These are phyloP conservation scores for Sabatieria punctata DNA, from an alignment of 2,888 invertebrate species.

Conservation along the genomic window DNA sequence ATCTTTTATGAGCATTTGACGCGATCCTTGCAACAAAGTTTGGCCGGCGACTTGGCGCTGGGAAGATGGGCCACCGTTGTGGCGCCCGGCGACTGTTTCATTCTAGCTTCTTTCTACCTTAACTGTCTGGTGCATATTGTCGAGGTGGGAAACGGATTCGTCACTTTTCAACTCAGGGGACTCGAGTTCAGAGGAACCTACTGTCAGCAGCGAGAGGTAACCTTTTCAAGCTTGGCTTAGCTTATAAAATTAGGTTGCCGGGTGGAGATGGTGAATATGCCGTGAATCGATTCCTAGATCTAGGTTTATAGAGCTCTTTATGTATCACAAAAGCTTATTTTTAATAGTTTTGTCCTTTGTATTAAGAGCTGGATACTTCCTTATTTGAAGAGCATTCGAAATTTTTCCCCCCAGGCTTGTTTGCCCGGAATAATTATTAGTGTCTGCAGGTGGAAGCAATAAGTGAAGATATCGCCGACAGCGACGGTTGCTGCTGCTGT, in stretches of 20 bases:
- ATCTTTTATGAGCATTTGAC: conserved; percentile 98
- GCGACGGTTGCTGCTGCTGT: conserved; percentile 79
- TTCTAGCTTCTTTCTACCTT: conserved; percentile 88
- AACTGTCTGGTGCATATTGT: conserved; percentile 95
- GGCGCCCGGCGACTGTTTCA: conserved; percentile 91
- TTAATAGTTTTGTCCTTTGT: no score
- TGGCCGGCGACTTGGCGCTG: conserved; percentile 76
- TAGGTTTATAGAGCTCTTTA: no score
- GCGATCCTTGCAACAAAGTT: conserved; percentile 77
- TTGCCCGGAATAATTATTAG: no score
- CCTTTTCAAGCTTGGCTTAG: no score
- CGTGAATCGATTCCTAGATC: no score
- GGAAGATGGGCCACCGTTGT: conserved; percentile 79
- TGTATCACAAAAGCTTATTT: no score
- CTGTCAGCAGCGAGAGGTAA: conserved; percentile 79
- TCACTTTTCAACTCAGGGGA: conserved; percentile 91
- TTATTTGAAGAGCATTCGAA: no score
- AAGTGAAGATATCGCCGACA: conserved; percentile 87
- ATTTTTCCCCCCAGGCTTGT: not conserved
- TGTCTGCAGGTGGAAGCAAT: conserved; percentile 68
- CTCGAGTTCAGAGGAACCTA: conserved; percentile 92
- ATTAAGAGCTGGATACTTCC: no score
- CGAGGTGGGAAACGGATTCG: conserved; percentile 89
- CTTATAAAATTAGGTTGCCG: no score
- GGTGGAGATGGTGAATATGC: no score